Base-by-base conservation (phyloP, 2,888 invertebrate species). In the Cosmia pyralina region DNA sequence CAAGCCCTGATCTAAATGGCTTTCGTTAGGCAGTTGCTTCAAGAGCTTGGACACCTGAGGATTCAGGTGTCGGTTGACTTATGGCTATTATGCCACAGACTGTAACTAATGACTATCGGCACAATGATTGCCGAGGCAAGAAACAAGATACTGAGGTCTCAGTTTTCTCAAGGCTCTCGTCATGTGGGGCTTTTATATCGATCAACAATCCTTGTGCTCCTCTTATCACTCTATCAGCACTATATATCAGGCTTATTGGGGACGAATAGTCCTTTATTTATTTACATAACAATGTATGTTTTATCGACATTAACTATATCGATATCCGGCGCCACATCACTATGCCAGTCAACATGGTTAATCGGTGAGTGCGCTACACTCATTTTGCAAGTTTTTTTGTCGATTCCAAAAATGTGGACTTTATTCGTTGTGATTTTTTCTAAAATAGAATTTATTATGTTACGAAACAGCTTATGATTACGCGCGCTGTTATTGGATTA, bases 311-410 rank as follows among this genome's bases (percentile, higher is more conserved):
- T 4, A 41, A 58, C 15, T 57, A 11, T 38, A 48, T 72, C 66
- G 69, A 65, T 57, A 55, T 22, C 5, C 28, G 58, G 0, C 0
- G 13, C 1, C 19, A 17, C 86, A 81, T 77, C 87, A 77, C 87
- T 88, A 75, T 10, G 7, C 41, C 44, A 81, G 79, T 76, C 84
- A 88, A 86, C 86, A 85, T 84, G 80, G 86, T 90, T 89, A 90
- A 89, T 89, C 87, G 89, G 72, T 77, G 84, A 86, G 85, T 87
- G 79, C 82, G 84, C 85, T 85, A 85, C 85, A 84, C 78, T 82
- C 80, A 88, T 90, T 88, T 85, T 75, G 75, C 78, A 81, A 76
- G 73, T 77, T 85, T 85, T 88, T 86, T 84, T 50, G 66, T 85
- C 67, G 75, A 79, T 71, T 72, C 66, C 72, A 83, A 82, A 87